These are phyloP conservation scores for Halictus quadricinctus DNA, from an alignment of 2,888 invertebrate genomes.

Conservation along the genomic window DNA sequence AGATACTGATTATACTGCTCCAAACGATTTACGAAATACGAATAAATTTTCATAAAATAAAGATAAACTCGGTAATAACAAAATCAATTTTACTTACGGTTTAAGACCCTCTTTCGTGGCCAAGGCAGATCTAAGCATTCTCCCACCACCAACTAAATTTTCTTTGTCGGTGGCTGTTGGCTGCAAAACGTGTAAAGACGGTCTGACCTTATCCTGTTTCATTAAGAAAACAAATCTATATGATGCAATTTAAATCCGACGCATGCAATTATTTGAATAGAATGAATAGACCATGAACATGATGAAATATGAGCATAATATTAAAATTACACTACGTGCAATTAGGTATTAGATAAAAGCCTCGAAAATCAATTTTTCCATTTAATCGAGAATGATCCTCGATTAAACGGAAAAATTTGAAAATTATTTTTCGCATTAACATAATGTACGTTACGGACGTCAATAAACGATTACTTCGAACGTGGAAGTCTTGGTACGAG, in stretches of 20 bases:
- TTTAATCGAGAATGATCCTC: neutral
- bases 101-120: constrained; percentile 51
- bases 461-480: neutral
- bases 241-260: constrained; percentile 25
- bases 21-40: neutral
- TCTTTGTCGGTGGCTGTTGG: constrained; percentile 89
- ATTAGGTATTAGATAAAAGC: neutral
- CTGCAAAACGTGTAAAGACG: constrained; percentile 90
- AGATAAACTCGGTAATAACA: neutral
- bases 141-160: constrained; percentile 87
- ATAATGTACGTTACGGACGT: neutral
- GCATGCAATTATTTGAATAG: constrained; percentile 29
- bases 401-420: neutral
- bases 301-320: neutral
- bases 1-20: neutral
- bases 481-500: neutral
- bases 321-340: neutral
- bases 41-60: neutral
- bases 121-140: constrained; percentile 78
- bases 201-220: constrained; percentile 81
- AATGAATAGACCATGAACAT: neutral
- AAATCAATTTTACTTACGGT: constrained; percentile 38
- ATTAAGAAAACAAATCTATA: constrained; percentile 53
- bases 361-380: neutral
- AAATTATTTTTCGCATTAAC: neutral